These are phyloP conservation scores for Odontocolon sp. DNA, from an alignment of 2,888 invertebrate species.

Conservation along the genomic window DNA sequence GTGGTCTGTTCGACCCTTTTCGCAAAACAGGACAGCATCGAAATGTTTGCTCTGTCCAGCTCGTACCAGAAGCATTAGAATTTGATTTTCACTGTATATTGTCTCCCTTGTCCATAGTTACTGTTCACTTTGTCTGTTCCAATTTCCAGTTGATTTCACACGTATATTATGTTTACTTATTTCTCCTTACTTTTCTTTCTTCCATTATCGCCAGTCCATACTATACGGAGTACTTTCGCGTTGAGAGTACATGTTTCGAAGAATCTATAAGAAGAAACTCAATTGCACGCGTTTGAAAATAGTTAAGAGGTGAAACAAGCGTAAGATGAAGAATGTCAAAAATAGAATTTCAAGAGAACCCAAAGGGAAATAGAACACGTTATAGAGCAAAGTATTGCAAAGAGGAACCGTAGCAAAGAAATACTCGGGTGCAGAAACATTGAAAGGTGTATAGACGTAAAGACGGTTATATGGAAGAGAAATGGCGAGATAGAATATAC, in stretches of 20 bases:
- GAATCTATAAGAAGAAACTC: slow-evolving; percentile 3
- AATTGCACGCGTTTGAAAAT: slow-evolving; percentile 11
- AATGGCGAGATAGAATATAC: slow-evolving; percentile 10
- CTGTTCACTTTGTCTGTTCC: slow-evolving; percentile 9
- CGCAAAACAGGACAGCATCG: slow-evolving; percentile 23
- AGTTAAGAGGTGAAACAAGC: slow-evolving; percentile 15
- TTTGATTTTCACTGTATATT: slow-evolving; percentile 1
- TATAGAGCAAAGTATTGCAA: too few species aligned
- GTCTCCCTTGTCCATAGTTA: background rate
- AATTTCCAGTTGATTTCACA: slow-evolving; percentile 22
- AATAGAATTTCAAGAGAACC: slow-evolving; percentile 23
- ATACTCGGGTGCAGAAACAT: slow-evolving; percentile 33
- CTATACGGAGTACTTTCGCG: slow-evolving; percentile 2
- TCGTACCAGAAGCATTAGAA: background rate
- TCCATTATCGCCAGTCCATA: background rate
- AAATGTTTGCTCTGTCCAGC: background rate
- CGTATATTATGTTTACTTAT: background rate
- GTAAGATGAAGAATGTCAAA: slow-evolving; percentile 16
- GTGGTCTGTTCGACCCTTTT: slow-evolving; percentile 29
- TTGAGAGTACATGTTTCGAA: background rate
- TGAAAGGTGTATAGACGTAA: slow-evolving; percentile 35
- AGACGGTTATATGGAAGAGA: slow-evolving; percentile 40
- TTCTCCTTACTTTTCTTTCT: background rate
- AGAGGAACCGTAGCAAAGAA: too few species aligned
- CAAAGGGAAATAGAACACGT: slow-evolving; percentile 15